A percentile compares a stretch with the other conserved stretches of the same genome.
These are phyloP conservation scores for Herpetotheres cachinnans DNA, from an alignment of 2,113 vertebrate species.

Conservation along the genomic window DNA sequence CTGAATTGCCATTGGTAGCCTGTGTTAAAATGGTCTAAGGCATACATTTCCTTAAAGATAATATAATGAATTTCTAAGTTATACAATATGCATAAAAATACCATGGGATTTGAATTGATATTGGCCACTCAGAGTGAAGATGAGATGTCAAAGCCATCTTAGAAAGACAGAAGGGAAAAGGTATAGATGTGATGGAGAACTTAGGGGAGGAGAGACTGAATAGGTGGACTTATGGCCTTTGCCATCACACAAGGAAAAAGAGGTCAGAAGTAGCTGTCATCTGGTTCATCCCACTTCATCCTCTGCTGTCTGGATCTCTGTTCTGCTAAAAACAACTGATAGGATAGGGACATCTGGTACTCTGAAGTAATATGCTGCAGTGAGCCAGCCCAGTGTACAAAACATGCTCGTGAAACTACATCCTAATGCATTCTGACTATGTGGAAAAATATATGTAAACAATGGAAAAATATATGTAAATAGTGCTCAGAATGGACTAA, in stretches of 20 bases:
- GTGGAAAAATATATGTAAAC: neutral
- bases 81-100: neutral
- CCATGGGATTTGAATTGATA: neutral
- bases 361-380: neutral
- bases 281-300: neutral
- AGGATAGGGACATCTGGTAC: neutral
- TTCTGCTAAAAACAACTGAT: neutral
- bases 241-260: neutral
- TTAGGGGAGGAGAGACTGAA: neutral
- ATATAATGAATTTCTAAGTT: neutral
- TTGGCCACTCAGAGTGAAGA: neutral
- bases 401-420: neutral
- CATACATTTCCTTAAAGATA: neutral
- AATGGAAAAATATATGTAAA: neutral
- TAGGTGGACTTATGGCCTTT: neutral
- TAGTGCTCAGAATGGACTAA: neutral
- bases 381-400: neutral
- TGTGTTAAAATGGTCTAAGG: neutral
- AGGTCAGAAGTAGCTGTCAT: neutral
- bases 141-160: neutral
- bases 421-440: neutral
- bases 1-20: neutral
- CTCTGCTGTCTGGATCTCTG: neutral
- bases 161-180: neutral
- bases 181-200: neutral